Percentiles rank a stretch among this genome's conserved stretches.
Evolutionary conservation across 2,797 vertebrate genomes (phyloP).

Genomic region (Cyprinodon diabolis): DNA sequence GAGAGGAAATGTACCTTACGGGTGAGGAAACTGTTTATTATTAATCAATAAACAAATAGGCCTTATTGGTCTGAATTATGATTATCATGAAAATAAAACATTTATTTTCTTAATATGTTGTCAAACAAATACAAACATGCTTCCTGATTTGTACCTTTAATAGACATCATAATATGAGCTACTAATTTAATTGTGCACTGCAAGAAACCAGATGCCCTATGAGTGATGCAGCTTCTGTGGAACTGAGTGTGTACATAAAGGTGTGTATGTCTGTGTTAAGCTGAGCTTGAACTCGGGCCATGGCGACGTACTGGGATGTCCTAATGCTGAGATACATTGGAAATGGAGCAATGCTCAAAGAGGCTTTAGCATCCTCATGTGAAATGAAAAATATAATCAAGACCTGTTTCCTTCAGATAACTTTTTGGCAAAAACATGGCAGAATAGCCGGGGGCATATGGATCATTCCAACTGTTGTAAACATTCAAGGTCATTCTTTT

Average conservation of each 20-base stretch:
- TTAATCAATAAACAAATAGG: background rate
- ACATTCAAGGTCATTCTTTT: no score
- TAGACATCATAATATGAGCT: slow-evolving; percentile 47
- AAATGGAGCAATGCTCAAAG: no score
- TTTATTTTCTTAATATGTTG: slow-evolving; percentile 1
- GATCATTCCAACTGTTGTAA: no score
- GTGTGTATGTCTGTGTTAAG: background rate
- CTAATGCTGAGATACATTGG: no score
- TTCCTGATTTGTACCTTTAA: slow-evolving; percentile 12
- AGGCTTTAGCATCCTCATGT: no score
- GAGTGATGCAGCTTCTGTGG: slow-evolving; percentile 25
- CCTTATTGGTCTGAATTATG: background rate
- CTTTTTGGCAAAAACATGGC: no score
- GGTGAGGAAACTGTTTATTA: slow-evolving; percentile 73
- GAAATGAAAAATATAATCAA: no score
- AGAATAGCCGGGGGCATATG: no score
- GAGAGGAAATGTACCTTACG: slow-evolving; percentile 97
- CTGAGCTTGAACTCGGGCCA: background rate
- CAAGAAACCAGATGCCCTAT: slow-evolving; percentile 54
- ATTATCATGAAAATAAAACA: slow-evolving; percentile 1
- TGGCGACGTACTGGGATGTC: background rate
- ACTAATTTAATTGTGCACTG: slow-evolving; percentile 47
- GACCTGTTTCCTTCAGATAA: no score
- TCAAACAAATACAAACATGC: background rate
- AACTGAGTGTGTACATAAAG: slow-evolving; percentile 3